Evolutionary conservation across 2,888 invertebrate species (phyloP).

Genomic region (Pantelozetes paolii): DNA sequence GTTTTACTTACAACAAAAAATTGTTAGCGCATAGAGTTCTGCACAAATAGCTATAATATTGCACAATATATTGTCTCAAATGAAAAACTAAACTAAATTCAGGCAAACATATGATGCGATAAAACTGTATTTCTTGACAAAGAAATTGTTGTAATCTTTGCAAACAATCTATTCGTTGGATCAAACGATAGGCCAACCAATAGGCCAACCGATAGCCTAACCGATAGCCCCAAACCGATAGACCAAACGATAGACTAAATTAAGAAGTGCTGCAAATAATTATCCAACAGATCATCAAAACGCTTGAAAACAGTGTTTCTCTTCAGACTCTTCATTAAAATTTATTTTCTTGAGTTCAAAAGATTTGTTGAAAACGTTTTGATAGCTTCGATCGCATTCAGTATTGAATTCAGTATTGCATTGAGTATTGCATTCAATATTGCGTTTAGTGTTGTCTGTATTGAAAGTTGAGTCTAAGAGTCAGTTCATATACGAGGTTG

Average conservation of each 20-base stretch:
- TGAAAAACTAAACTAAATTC: constrained; percentile 1
- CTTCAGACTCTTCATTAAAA: neutral
- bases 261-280: constrained; percentile 5
- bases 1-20: constrained; percentile 21
- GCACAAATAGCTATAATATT: constrained; percentile 24
- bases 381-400: constrained; percentile 10
- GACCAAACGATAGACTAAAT: too few relatives aligned
- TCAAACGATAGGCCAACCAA: too few relatives aligned
- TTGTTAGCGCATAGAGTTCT: constrained; percentile 7
- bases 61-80: constrained; percentile 36
- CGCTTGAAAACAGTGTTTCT: neutral
- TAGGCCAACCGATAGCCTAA: too few relatives aligned
- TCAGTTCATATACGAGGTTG: constrained; percentile 12
- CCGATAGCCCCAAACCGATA: too few relatives aligned
- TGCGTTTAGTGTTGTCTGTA: too few relatives aligned
- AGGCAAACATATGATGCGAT: neutral
- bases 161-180: constrained; percentile 8
- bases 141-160: neutral
- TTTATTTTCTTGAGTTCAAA: too few relatives aligned
- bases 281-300: constrained; percentile 20
- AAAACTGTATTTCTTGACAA: constrained; percentile 18
- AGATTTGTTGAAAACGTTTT: constrained; percentile 6
- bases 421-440: too few relatives aligned
- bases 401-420: too few relatives aligned
- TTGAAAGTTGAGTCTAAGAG: neutral